A percentile compares a stretch with the other conserved stretches of the same genome.
phyloP scores from a whole-genome alignment of 2,888 invertebrate genomes.

The Arrhopalites spinosus region DNA sequence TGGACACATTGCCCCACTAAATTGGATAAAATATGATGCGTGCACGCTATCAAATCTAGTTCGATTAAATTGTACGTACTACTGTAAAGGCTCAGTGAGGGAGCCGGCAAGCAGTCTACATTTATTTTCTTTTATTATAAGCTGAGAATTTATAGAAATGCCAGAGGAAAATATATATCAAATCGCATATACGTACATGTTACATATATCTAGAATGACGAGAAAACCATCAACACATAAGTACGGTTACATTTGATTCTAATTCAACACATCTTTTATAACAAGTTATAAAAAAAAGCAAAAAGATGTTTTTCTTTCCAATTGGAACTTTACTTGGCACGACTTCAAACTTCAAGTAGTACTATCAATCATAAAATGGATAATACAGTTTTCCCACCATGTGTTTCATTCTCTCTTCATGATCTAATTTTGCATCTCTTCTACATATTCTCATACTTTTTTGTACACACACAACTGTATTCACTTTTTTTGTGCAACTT shows the following conservation, averaged over 20 bases:
- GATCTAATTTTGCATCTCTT: not conserved
- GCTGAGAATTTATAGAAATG: too few species aligned
- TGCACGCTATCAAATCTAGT: not conserved
- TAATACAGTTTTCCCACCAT: not conserved
- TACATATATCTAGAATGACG: not conserved
- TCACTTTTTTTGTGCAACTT: too few species aligned
- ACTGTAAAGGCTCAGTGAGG: too few species aligned
- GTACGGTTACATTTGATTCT: too few species aligned
- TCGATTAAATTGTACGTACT: too few species aligned
- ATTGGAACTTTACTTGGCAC: constrained; percentile 9
- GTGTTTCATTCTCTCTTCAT: not conserved
- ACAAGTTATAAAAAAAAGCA: not conserved
- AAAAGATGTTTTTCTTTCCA: not conserved
- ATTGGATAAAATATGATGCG: not conserved
- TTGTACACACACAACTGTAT: too few species aligned
- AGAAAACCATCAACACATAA: not conserved
- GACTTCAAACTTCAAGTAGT: constrained; percentile 8
- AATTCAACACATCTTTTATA: not conserved
- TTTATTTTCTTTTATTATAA: too few species aligned
- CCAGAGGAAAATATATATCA: too few species aligned
- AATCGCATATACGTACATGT: too few species aligned
- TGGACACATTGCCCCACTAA: too few species aligned
- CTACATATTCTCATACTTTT: not conserved
- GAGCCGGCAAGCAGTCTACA: too few species aligned
- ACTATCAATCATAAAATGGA: not conserved